These are phyloP conservation scores for Dreissena polymorpha DNA, from an alignment of 1,140 invertebrate species.

Conservation along the genomic window DNA sequence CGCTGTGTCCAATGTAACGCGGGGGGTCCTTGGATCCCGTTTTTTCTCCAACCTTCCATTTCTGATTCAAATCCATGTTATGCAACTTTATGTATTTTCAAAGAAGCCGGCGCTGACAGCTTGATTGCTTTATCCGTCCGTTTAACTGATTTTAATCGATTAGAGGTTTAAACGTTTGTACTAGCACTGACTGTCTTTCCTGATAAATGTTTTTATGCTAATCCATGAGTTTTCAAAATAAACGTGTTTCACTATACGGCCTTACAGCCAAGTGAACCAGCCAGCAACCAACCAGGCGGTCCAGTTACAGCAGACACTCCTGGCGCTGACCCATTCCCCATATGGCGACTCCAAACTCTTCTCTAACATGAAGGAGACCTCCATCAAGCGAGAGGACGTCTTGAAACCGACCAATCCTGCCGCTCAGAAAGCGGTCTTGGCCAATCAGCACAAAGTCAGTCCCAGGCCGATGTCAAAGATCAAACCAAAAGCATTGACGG, in stretches of 20 bases:
- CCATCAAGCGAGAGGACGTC: constrained; percentile 84
- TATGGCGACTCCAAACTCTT: constrained; percentile 90
- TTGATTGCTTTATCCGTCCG: too few relatives aligned
- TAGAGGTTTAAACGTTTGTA: too few relatives aligned
- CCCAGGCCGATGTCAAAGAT: constrained; percentile 83
- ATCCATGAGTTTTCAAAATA: not conserved
- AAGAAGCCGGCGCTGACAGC: too few relatives aligned
- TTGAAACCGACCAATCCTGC: constrained; percentile 87
- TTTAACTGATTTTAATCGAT: too few relatives aligned
- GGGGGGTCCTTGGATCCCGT: too few relatives aligned
- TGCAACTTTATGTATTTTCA: too few relatives aligned
- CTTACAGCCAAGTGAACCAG: constrained; percentile 61
- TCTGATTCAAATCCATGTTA: too few relatives aligned
- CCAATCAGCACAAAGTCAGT: constrained; percentile 84
- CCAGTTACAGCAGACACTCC: constrained; percentile 83
- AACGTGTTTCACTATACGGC: not conserved
- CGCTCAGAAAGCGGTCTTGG: constrained; percentile 84
- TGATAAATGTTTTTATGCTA: not conserved
- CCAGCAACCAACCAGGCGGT: constrained; percentile 63
- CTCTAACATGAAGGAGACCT: constrained; percentile 84
- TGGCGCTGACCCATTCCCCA: constrained; percentile 86
- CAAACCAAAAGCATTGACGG: constrained; percentile 81
- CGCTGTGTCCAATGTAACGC: too few relatives aligned
- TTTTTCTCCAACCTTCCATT: too few relatives aligned
- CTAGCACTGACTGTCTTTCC: too few relatives aligned